Percentiles rank a stretch among this genome's conserved stretches.
Evolutionary conservation across 2,888 invertebrate genomes (phyloP).

Genomic region (Stegana nigrithorax): DNA sequence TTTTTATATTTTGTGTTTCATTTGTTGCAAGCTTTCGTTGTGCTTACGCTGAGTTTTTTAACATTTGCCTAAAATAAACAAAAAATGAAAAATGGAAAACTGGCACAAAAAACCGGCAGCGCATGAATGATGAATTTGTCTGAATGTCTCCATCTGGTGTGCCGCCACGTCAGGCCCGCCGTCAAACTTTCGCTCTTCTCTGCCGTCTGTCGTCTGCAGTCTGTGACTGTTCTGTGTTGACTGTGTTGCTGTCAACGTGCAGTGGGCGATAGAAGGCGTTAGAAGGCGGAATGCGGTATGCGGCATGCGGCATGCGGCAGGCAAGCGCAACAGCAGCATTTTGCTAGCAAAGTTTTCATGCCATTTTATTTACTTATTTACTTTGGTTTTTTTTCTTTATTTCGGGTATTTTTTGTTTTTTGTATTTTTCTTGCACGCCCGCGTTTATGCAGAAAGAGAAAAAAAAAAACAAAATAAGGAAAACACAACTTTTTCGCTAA

Average conservation of each 20-base stretch:
- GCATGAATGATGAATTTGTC: conserved; percentile 17
- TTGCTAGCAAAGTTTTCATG: conserved; percentile 7
- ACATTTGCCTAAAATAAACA: neutral
- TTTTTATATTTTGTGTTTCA: neutral
- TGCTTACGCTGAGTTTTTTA: neutral
- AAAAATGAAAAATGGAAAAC: neutral
- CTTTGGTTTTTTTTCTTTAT: conserved; percentile 24
- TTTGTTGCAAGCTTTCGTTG: too few species aligned
- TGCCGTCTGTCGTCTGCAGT: neutral
- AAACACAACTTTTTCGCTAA: too few species aligned
- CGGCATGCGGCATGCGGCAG: too few species aligned
- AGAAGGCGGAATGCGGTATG: too few species aligned
- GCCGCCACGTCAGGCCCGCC: neutral
- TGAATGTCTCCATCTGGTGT: too few species aligned
- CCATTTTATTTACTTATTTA: conserved; percentile 21
- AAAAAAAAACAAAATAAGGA: too few species aligned
- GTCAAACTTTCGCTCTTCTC: neutral
- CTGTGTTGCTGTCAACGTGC: neutral
- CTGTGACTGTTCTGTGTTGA: neutral
- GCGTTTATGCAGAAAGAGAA: conserved; percentile 57
- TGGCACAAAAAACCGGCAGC: conserved; percentile 4
- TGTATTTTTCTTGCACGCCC: conserved; percentile 36
- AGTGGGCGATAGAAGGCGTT: too few species aligned
- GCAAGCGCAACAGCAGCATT: too few species aligned
- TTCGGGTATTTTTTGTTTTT: conserved; percentile 30